These are phyloP conservation scores for Plagiodera versicolora DNA, from an alignment of 2,888 invertebrate species.

Conservation along the genomic window DNA sequence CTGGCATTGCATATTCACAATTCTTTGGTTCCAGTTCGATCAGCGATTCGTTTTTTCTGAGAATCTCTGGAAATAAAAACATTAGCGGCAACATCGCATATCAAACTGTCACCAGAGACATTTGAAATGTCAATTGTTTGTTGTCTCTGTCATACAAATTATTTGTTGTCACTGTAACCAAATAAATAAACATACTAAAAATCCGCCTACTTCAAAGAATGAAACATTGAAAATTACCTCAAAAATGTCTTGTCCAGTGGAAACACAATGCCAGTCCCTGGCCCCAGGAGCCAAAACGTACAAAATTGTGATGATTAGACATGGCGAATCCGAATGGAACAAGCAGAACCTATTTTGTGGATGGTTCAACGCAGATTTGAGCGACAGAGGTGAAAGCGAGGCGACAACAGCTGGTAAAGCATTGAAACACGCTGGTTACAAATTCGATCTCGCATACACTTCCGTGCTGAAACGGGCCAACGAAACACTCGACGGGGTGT, in stretches of 20 bases:
- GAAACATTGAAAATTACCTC: neutral
- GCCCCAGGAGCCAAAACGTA: conserved; percentile 24
- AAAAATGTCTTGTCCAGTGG: conserved; percentile 12
- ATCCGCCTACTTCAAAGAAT: neutral
- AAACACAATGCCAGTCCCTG: conserved; percentile 7
- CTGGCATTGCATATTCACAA: too few relatives aligned
- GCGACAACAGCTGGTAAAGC: conserved; percentile 73
- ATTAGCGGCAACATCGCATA: too few relatives aligned
- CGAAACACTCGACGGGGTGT: conserved; percentile 69
- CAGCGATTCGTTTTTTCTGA: too few relatives aligned
- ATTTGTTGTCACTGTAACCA: too few relatives aligned
- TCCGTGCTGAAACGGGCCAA: conserved; percentile 79
- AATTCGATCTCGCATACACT: conserved; percentile 80
- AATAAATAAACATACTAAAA: too few relatives aligned
- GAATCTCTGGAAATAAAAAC: too few relatives aligned
- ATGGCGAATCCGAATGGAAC: conserved; percentile 67
- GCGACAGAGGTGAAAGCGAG: conserved; percentile 68
- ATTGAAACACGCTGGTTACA: conserved; percentile 67
- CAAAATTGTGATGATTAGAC: conserved; percentile 58
- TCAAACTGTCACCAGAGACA: too few relatives aligned
- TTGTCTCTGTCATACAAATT: too few relatives aligned
- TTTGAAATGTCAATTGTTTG: too few relatives aligned
- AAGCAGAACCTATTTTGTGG: conserved; percentile 63
- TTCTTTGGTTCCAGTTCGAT: too few relatives aligned
- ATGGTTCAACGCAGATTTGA: conserved; percentile 62